Percentiles rank a stretch among this genome's conserved stretches.
These are phyloP conservation scores for Bovichtus diacanthus DNA, from an alignment of 2,797 vertebrate species.

Conservation along the genomic window DNA sequence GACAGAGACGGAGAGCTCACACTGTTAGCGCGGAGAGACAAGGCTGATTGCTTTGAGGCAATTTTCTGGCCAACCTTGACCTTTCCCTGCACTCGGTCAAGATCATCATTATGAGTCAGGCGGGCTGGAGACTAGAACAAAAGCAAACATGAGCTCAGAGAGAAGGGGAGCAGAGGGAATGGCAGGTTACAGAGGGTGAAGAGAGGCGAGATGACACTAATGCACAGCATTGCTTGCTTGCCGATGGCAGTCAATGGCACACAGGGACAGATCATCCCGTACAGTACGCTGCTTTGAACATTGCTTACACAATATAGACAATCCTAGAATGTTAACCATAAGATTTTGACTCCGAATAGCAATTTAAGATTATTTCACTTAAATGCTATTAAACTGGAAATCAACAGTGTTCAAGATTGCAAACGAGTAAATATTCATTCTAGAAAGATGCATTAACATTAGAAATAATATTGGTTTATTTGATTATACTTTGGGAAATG, in stretches of 20 bases:
- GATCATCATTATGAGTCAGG: conserved; percentile 80
- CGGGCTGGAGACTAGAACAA: conserved; percentile 72
- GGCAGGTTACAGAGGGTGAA: conserved; percentile 20
- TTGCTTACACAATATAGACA: neutral
- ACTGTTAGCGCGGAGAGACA: conserved; percentile 66
- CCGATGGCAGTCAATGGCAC: conserved; percentile 34
- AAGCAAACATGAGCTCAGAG: conserved; percentile 76
- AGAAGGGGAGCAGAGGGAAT: conserved; percentile 21
- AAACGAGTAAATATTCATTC: neutral
- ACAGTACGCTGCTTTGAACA: neutral
- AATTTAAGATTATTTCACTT: neutral
- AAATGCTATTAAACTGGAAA: neutral
- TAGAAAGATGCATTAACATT: neutral
- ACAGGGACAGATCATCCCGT: conserved; percentile 6
- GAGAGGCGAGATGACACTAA: conserved; percentile 38
- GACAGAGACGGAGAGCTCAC: conserved; percentile 59
- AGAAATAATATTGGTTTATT: neutral
- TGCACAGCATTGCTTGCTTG: conserved; percentile 8
- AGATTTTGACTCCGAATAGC: neutral
- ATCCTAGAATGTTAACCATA: neutral
- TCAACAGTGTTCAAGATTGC: neutral
- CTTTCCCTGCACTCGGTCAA: conserved; percentile 80
- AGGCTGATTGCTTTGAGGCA: conserved; percentile 83
- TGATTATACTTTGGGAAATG: neutral
- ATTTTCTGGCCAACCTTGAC: conserved; percentile 84